Evolutionary conservation across 1,140 invertebrate genomes (phyloP).

Genomic region (Orussus abietinus): DNA sequence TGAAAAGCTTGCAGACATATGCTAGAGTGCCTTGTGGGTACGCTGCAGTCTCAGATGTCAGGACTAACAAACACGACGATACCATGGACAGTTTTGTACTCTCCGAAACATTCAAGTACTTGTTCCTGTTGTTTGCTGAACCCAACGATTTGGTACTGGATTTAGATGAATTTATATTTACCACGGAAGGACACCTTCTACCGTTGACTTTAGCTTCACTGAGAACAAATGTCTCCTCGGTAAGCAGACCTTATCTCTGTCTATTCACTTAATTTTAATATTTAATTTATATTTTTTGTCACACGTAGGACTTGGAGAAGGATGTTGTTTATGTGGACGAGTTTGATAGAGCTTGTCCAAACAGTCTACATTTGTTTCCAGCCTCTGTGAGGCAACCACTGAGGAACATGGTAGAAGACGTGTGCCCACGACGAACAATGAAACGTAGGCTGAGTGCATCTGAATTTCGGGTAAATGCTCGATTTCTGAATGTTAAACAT

Average conservation of each 20-base stretch:
- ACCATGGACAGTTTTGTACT: slow-evolving; percentile 98
- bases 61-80: slow-evolving; percentile 84
- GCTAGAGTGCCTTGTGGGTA: slow-evolving; percentile 93
- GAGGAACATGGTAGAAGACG: slow-evolving; percentile 79
- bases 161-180: slow-evolving; percentile 95
- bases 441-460: slow-evolving; percentile 65
- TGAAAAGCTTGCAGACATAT: slow-evolving; percentile 88
- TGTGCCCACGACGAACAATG: slow-evolving; percentile 63
- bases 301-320: slow-evolving; percentile 61
- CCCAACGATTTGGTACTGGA: slow-evolving; percentile 82
- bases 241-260: slow-evolving; percentile 48
- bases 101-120: slow-evolving; percentile 96
- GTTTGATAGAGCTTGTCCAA: slow-evolving; percentile 77
- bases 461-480: slow-evolving; percentile 66
- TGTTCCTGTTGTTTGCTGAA: slow-evolving; percentile 91
- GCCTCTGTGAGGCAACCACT: slow-evolving; percentile 74
- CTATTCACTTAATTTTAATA: slow-evolving; percentile 3
- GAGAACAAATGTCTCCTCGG: slow-evolving; percentile 48
- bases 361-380: slow-evolving; percentile 77
- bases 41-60: slow-evolving; percentile 93
- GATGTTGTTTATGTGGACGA: slow-evolving; percentile 47
- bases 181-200: slow-evolving; percentile 94
- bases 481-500: slow-evolving; percentile 12
- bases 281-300: slow-evolving; percentile 18
- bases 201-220: slow-evolving; percentile 74